A percentile compares a stretch with the other conserved stretches of the same genome.
Evolutionary conservation across 1,140 invertebrate species (phyloP).

Genomic region (Temnothorax nylanderi): DNA sequence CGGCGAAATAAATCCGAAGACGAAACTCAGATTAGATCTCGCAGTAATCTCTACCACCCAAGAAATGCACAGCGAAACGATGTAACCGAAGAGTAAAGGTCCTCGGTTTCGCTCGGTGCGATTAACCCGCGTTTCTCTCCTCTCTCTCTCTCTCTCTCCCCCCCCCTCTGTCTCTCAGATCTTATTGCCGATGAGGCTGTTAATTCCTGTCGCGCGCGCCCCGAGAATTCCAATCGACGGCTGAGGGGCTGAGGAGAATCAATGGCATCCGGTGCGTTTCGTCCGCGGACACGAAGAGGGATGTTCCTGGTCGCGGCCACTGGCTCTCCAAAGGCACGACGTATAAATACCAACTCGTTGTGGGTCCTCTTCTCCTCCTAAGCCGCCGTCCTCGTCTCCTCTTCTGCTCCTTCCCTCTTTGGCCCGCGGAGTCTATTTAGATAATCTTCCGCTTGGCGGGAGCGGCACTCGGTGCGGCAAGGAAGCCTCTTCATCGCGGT

Average conservation of each 20-base stretch:
- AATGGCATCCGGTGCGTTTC: slow-evolving; percentile 50
- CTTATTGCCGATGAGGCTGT: slow-evolving; percentile 47
- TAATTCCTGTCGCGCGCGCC: slow-evolving; percentile 46
- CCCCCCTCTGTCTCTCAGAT: slow-evolving; percentile 1
- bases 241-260: slow-evolving; percentile 38
- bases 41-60: slow-evolving; percentile 16
- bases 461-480: slow-evolving; percentile 73
- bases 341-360: slow-evolving; percentile 72
- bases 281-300: slow-evolving; percentile 47
- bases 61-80: slow-evolving; percentile 38
- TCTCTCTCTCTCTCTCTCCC: neutral
- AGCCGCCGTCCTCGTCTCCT: slow-evolving; percentile 28
- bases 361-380: slow-evolving; percentile 50
- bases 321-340: slow-evolving; percentile 68
- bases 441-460: slow-evolving; percentile 80
- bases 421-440: slow-evolving; percentile 78
- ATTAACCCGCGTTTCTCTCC: slow-evolving; percentile 44
- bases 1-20: neutral
- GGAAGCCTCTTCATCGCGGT: slow-evolving; percentile 75
- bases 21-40: slow-evolving; percentile 42
- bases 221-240: slow-evolving; percentile 22
- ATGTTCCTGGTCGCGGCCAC: slow-evolving; percentile 67
- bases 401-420: slow-evolving; percentile 48
- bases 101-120: slow-evolving; percentile 24
- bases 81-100: slow-evolving; percentile 43